phyloP scores from a whole-genome alignment of 2,797 vertebrate genomes.

The Alcedo quadribrachys region DNA sequence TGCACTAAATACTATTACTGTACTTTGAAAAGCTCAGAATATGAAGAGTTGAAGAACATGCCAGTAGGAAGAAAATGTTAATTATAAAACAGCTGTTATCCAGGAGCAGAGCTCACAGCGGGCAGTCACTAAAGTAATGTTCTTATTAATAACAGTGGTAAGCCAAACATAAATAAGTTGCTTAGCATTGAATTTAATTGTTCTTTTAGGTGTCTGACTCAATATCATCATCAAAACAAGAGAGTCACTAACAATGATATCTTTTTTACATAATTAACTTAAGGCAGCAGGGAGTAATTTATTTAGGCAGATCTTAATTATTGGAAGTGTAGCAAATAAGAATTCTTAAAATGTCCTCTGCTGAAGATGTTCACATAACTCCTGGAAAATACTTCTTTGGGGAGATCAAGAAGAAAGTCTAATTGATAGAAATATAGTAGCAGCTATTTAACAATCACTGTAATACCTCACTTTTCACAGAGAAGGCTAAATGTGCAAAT shows the following conservation, averaged over 20 bases:
- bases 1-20: background rate
- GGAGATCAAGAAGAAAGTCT: background rate
- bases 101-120: constrained; percentile 39
- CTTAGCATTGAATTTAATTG: constrained; percentile 60
- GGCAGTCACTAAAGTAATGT: constrained; percentile 46
- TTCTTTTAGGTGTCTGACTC: constrained; percentile 67
- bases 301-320: constrained; percentile 63
- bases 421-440: background rate
- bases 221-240: constrained; percentile 47
- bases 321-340: constrained; percentile 35
- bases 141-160: constrained; percentile 47
- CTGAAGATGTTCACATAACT: background rate
- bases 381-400: background rate
- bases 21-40: background rate
- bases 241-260: constrained; percentile 11
- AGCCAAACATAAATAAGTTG: constrained; percentile 68
- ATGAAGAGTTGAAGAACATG: background rate
- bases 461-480: background rate
- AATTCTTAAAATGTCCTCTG: constrained; percentile 18
- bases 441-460: background rate
- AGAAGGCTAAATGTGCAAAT: background rate
- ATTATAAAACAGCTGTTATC: constrained; percentile 49
- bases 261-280: constrained; percentile 61
- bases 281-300: constrained; percentile 41
- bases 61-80: constrained; percentile 42